Percentiles rank a stretch among this genome's conserved stretches.
These are phyloP conservation scores for Agriopis leucophaearia DNA, from an alignment of 2,888 invertebrate species.

Conservation along the genomic window DNA sequence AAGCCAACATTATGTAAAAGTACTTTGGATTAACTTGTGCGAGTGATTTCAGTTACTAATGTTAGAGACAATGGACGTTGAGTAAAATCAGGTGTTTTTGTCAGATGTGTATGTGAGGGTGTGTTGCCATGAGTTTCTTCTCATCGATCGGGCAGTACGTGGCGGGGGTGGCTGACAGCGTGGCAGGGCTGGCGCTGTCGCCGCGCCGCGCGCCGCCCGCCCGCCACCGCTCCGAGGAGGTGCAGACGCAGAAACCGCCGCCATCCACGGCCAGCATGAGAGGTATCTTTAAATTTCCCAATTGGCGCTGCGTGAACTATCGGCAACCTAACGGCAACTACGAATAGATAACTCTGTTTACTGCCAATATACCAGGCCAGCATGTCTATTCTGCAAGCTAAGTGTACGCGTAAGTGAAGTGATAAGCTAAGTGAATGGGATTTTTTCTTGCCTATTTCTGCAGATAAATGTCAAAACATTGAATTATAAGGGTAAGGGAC, in stretches of 20 bases:
- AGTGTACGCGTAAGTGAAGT: no score
- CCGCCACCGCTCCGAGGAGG: conserved; percentile 88
- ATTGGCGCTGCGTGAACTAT: no score
- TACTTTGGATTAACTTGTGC: conserved; percentile 3
- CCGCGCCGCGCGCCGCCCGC: conserved; percentile 91
- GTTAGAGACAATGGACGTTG: conserved; percentile 32
- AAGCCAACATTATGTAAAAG: conserved; percentile 36
- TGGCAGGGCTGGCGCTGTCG: conserved; percentile 92
- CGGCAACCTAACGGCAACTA: no score
- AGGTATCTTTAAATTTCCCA: conserved; percentile 52
- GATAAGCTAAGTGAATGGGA: no score
- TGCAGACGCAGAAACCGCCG: conserved; percentile 72
- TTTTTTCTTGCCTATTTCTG: no score
- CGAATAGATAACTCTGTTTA: no score
- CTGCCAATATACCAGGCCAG: no score
- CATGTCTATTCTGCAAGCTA: no score
- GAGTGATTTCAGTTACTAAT: conserved; percentile 13
- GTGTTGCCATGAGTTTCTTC: conserved; percentile 92
- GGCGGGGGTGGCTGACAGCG: conserved; percentile 94
- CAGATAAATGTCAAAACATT: no score
- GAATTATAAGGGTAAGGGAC: no score
- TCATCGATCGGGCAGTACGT: conserved; percentile 94
- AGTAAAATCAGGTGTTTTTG: conserved; percentile 16
- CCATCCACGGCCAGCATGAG: conserved; percentile 76
- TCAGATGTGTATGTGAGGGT: conserved; percentile 44